These are phyloP conservation scores for Odocoileus hemionus DNA, from an alignment of 2,113 vertebrate species.

Conservation along the genomic window DNA sequence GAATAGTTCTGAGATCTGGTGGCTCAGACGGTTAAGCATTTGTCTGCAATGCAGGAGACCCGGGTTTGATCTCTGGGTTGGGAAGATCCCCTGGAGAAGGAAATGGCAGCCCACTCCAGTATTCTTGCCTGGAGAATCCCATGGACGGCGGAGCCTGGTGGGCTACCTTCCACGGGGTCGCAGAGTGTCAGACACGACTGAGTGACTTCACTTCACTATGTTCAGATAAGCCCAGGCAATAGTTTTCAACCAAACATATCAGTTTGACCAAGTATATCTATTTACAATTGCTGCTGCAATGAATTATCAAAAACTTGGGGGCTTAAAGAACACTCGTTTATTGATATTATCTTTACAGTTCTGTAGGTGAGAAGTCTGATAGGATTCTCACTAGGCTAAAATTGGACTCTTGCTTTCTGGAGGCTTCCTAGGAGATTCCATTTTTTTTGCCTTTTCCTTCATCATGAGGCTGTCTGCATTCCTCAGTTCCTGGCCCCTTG, in stretches of 20 bases:
- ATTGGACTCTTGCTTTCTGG: background rate
- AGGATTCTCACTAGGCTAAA: background rate
- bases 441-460: background rate
- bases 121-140: no score
- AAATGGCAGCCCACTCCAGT: no score
- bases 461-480: background rate
- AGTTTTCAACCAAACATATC: background rate
- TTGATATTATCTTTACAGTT: background rate
- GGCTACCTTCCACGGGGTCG: no score
- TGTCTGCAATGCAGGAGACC: no score
- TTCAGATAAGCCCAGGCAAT: background rate
- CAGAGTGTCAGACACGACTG: no score
- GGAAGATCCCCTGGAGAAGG: no score
- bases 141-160: no score
- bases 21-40: no score
- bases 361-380: background rate
- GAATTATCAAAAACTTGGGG: background rate
- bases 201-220: no score
- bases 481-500: background rate
- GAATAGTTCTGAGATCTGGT: background rate
- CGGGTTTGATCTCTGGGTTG: no score
- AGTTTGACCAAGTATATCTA: background rate
- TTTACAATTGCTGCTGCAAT: background rate
- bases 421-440: background rate
- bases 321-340: background rate